Evolutionary conservation across 2,113 vertebrate species (phyloP), one percentile per base, ranked within the genome.

Genomic region (Eolophus roseicapilla): DNA sequence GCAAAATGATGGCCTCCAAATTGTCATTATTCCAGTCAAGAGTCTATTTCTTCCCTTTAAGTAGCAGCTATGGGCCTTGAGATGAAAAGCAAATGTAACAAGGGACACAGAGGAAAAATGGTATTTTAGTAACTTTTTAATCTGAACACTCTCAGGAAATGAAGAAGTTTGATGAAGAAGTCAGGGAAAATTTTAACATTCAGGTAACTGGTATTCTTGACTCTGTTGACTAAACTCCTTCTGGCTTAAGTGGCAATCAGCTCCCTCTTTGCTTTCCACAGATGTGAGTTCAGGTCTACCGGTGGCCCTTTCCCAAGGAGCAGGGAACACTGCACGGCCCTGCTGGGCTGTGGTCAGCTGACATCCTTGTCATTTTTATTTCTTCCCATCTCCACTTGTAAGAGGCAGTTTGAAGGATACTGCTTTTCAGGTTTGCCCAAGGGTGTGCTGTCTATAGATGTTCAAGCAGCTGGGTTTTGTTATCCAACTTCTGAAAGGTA

Each of bases 271-370:
- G 33, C 24, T 78, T 55, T 70, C 43, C 17, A 7, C 0, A 1
- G 25, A 37, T 1, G 0, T 55, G 55, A 77, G 39, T 37, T 64
- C 27, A 44, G 65, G 39, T n/a, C 64, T 49, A 47, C 4, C 35
- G 35, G 43, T 23, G 15, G 15, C n/a, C 39, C 31, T 74, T 83
- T 71, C 43, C 49, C 39, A 9, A 24, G 46, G 37, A 17, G 18
- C 5, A 16, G 0, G 0, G 29, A 17, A 0, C 39, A 62, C 50
- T 1, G 0, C 2, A 1, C 0, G 1, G 24, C 39, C 15, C 39
- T 71, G 43, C n/a, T 8, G 1, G 14, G 21, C 52, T 78, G 37
- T 74, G 64, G 46, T 41, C 27, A 50, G 14, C 46, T 68, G 17
- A 64, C 0, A 1, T 33, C 64, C 39, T 68, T 53, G 27, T 19